Conservation (phyloP, 2,888 invertebrate species). For the Microctonus hyperodae region DNA sequence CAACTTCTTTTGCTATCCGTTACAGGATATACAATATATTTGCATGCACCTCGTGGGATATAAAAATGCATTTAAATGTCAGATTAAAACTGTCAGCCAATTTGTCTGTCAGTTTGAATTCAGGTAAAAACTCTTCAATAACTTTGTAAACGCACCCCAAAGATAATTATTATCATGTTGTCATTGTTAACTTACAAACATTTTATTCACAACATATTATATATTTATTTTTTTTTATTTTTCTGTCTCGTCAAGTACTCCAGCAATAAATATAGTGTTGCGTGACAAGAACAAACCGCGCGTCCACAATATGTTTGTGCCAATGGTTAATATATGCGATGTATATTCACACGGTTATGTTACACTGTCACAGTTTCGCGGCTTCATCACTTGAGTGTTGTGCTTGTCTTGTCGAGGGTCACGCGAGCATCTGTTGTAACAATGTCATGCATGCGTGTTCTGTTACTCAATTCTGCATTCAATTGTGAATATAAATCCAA, state of each 20-base stretch:
- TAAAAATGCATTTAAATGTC: neutral
- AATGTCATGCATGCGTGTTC: neutral
- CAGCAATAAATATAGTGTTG: neutral
- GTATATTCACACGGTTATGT: neutral
- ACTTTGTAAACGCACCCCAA: neutral
- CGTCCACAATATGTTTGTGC: neutral
- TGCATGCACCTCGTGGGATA: neutral
- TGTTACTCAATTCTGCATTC: neutral
- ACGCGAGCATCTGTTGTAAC: neutral
- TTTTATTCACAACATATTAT: neutral
- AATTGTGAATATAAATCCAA: neutral
- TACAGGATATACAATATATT: neutral
- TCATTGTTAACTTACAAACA: neutral
- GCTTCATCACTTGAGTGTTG: constrained; percentile 3
- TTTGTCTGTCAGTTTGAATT: neutral
- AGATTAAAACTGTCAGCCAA: neutral
- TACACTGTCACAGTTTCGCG: constrained; percentile 4
- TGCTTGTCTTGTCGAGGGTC: neutral
- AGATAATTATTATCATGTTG: neutral
- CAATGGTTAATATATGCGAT: neutral
- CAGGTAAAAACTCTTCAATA: neutral
- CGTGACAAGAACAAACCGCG: neutral
- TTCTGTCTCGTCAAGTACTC: neutral
- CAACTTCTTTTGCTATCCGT: neutral
- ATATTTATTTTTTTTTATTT: neutral